A percentile compares a stretch with the other conserved stretches of the same genome.
These are phyloP conservation scores for Glyphotaelius pellucidus DNA, from an alignment of 2,888 invertebrate species.

Conservation along the genomic window DNA sequence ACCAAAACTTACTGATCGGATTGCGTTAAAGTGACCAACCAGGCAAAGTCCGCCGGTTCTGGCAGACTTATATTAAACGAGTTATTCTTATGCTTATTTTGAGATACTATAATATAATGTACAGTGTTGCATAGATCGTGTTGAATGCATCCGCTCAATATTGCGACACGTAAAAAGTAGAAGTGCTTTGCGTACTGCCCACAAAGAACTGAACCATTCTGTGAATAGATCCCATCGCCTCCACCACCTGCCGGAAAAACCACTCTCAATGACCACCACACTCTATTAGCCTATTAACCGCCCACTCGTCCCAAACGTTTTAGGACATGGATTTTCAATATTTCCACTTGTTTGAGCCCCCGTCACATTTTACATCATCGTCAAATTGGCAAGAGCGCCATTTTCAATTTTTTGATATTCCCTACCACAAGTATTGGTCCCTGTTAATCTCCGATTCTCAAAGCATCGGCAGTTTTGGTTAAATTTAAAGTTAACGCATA, in stretches of 20 bases:
- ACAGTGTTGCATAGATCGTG: conserved; percentile 52
- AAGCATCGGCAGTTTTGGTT: not conserved
- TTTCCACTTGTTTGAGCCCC: not conserved
- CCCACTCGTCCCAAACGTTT: not conserved
- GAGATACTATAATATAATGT: conserved; percentile 56
- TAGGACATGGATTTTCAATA: not conserved
- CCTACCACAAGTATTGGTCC: not conserved
- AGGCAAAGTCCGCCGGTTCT: conserved; percentile 44
- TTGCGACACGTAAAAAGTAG: conserved; percentile 81
- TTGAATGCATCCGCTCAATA: conserved; percentile 71
- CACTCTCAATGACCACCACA: conserved; percentile 59
- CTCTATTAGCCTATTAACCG: not conserved
- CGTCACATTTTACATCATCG: not conserved
- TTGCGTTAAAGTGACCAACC: conserved; percentile 64
- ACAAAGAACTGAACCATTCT: conserved; percentile 82
- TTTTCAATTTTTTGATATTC: too few relatives aligned
- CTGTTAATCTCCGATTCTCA: not conserved
- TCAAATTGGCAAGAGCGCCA: not conserved
- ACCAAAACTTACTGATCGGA: conserved; percentile 67
- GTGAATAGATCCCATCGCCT: conserved; percentile 80
- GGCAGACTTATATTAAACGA: conserved; percentile 43
- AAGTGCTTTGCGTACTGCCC: conserved; percentile 80
- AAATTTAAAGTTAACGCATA: not conserved
- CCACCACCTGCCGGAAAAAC: conserved; percentile 80
- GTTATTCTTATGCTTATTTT: conserved; percentile 47